These are phyloP conservation scores for Silurus meridionalis DNA, from an alignment of 2,113 vertebrate species.

Conservation along the genomic window DNA sequence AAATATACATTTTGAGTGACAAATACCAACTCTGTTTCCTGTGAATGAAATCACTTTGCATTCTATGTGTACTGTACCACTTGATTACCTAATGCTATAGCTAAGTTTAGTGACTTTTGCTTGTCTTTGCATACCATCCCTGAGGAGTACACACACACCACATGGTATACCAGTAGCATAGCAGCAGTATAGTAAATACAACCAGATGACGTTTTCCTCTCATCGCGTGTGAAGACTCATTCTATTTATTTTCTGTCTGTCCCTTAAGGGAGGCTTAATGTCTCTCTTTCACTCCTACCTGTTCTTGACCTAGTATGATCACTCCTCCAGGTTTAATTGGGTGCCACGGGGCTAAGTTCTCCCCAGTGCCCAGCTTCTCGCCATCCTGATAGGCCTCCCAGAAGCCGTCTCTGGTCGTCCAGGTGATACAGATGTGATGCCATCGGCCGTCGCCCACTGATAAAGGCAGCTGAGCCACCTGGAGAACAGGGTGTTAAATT, in stretches of 20 bases:
- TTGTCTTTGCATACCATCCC: conserved; percentile 10
- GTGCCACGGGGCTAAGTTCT: conserved; percentile 98
- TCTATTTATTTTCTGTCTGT: conserved; percentile 27
- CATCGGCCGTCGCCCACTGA: conserved; percentile 93
- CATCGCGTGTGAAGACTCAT: conserved; percentile 55
- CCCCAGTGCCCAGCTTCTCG: conserved; percentile 90
- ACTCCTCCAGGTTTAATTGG: conserved; percentile 97
- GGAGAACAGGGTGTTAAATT: neutral
- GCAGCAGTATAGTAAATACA: conserved; percentile 3
- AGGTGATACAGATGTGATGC: conserved; percentile 97
- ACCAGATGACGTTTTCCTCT: conserved; percentile 45
- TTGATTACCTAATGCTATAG: neutral
- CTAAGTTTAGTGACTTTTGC: conserved; percentile 5
- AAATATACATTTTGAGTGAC: neutral
- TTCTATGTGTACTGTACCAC: neutral
- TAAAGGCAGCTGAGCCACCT: conserved; percentile 94
- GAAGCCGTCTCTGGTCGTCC: conserved; percentile 95
- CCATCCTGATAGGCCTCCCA: conserved; percentile 99
- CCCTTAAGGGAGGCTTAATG: conserved; percentile 26
- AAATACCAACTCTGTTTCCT: neutral
- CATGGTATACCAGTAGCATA: neutral
- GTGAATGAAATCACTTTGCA: neutral
- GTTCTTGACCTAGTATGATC: conserved; percentile 95
- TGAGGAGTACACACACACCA: conserved; percentile 8
- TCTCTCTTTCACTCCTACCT: conserved; percentile 77